These are phyloP conservation scores for Pollimyrus isidori DNA, from an alignment of 2,113 vertebrate genomes.

Conservation along the genomic window DNA sequence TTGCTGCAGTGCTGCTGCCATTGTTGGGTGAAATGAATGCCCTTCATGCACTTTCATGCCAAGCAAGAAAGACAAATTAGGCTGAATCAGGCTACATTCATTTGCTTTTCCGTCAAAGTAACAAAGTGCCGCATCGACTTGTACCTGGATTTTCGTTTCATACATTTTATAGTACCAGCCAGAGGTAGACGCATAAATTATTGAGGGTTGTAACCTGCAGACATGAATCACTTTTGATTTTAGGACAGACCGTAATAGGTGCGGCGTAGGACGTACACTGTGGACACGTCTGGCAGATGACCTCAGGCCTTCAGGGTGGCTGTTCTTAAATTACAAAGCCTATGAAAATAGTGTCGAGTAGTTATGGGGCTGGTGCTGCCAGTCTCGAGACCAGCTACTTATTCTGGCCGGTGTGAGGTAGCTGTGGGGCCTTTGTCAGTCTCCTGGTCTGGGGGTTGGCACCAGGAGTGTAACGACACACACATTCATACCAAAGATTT, in stretches of 20 bases:
- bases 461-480: no score
- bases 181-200: not conserved
- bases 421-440: not conserved
- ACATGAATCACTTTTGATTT: not conserved
- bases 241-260: not conserved
- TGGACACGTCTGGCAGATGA: not conserved
- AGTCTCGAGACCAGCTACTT: not conserved
- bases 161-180: not conserved
- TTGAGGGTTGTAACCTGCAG: not conserved
- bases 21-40: not conserved
- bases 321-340: not conserved
- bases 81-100: not conserved
- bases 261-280: not conserved
- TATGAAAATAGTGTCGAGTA: not conserved
- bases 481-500: no score
- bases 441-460: no score
- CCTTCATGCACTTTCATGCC: not conserved
- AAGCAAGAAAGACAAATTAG: not conserved
- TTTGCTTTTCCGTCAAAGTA: not conserved
- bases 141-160: not conserved
- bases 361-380: not conserved
- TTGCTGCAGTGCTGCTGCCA: not conserved
- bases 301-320: not conserved
- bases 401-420: not conserved
- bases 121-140: not conserved